Conservation (phyloP, 2,113 vertebrate genomes). For the Zapornia atra region DNA sequence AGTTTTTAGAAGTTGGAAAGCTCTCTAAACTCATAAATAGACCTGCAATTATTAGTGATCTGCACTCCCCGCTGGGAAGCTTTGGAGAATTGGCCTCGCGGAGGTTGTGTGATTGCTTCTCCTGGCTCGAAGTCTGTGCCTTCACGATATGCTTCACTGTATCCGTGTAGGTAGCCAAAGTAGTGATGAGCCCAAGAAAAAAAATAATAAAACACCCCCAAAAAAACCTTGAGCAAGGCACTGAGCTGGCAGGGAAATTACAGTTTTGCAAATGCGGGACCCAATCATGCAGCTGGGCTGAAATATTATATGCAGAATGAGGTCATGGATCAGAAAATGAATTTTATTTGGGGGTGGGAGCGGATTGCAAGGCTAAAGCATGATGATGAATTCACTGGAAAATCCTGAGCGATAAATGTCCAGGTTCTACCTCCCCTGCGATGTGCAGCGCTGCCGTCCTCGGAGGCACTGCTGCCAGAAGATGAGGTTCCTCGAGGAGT, state of each 20-base stretch:
- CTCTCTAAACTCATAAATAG: constrained; percentile 65
- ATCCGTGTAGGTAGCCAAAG: constrained; percentile 46
- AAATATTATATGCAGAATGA: constrained; percentile 43
- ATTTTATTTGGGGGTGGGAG: constrained; percentile 60
- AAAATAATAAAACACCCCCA: not conserved
- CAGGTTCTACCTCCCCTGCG: not conserved
- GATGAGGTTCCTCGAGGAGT: not conserved
- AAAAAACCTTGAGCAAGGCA: not conserved
- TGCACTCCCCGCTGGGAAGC: constrained; percentile 12
- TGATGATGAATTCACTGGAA: constrained; percentile 24
- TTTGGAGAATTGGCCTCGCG: constrained; percentile 53
- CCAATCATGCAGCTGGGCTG: constrained; percentile 40
- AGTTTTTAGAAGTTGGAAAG: constrained; percentile 55
- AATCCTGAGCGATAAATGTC: not conserved
- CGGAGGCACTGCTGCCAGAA: not conserved
- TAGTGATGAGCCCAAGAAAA: not conserved
- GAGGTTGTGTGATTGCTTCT: constrained; percentile 62
- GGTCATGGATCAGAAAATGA: constrained; percentile 58
- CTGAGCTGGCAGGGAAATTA: constrained; percentile 51
- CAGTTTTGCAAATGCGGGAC: not conserved
- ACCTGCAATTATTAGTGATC: constrained; percentile 63
- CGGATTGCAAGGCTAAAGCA: not conserved
- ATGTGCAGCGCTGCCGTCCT: not conserved
- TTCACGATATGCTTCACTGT: constrained; percentile 11
- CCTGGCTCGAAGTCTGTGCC: constrained; percentile 21